Base-by-base conservation (phyloP, 2,113 vertebrate genomes). In the Chlamydotis undulata region DNA sequence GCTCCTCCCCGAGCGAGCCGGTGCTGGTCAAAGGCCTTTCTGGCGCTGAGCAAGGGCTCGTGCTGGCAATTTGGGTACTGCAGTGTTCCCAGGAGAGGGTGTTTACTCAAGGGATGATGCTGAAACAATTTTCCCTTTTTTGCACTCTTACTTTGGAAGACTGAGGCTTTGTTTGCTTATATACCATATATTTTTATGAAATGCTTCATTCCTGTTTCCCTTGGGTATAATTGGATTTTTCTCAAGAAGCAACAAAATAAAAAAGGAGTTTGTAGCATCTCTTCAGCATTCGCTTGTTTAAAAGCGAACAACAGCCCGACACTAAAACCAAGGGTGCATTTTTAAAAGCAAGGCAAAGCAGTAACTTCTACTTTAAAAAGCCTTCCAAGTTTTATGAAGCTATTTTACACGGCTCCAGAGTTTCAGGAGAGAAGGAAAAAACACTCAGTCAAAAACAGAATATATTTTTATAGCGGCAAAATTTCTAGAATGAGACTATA, bases 351-450 rank as follows among this genome's bases (percentile, higher is more conserved):
- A 82, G 47, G 29, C 61, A 60, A 82, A 77, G 77, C 89, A 87
- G 83, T 94, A 96, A 93, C 61, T 96, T 59, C 65, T 68, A 9
- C 61, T 96, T 92, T 91, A 53, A 96, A 94, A 82, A 91, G 80
- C 61, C 65, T 57, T 67, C 18, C 77, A 87, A 89, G 81, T 93
- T 91, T 96, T 96, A 93, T 94, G 89, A 71, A 56, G 77, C 89
- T 71, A 71, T 94, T 94, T 95, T 71, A 68, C 24, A 2, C 0
- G 0, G 73, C 63, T 96, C 67, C 4, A 11, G 55, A 89, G 63
- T 85, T 96, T 92, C 83, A 83, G 76, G 15, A 87, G 67, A 55
- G 64, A 87, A 90, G 35, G n/a, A 26, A 57, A 94, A 92, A 70
- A 9, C 25, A 37, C n/a, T 65, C 68, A 47, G 60, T 93, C 80